Evolutionary conservation across 2,888 invertebrate genomes (phyloP), one percentile per base, ranked within the genome.

Genomic region (Cerastis rubricosa): DNA sequence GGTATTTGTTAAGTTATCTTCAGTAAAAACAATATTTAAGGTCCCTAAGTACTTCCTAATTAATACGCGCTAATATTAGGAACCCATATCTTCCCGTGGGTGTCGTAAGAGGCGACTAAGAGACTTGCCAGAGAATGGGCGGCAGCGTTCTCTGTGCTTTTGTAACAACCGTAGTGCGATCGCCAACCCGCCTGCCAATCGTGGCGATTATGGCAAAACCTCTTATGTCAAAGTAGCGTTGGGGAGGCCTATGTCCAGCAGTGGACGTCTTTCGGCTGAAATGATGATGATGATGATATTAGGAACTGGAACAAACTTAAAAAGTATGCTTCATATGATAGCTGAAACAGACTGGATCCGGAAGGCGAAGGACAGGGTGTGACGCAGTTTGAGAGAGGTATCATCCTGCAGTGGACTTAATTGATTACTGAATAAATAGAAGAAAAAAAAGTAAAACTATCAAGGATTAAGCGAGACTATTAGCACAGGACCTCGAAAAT

Each of bases 401-500:
- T 43, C 7, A 40, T n/a, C 12, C 63, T 35, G 40, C 14, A 64
- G n/a, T 3, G 40, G 2, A 40, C 40, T 63, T 64, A 12, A 14
- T 40, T 40, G 12, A 40, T n/a, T 40, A 12, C 40, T 7, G 6
- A 22, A 11, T 63, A 12, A 67, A 78, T 59, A 49, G 29, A 9
- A 25, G 40, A 14, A 40, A 17, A 40, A 11, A 47, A 35, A n/a
- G 25, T 19, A 17, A 29, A 64, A 64, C 19, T 14, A 64, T 43
- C 25, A 66, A 66, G 49, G 45, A 59, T 71, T 65, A 25, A 4
- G 12, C n/a, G 8, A 61, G 17, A 40, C 25, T 45, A 51, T 76
- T 69, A 29, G 19, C 59, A 51, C 61, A 43, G 66, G 61, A 67
- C 61, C 70, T 74, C 69, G 57, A 76, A 80, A 83, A 61, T 75